Conservation (phyloP, 2,888 invertebrate species). For the Tyria jacobaeae region DNA sequence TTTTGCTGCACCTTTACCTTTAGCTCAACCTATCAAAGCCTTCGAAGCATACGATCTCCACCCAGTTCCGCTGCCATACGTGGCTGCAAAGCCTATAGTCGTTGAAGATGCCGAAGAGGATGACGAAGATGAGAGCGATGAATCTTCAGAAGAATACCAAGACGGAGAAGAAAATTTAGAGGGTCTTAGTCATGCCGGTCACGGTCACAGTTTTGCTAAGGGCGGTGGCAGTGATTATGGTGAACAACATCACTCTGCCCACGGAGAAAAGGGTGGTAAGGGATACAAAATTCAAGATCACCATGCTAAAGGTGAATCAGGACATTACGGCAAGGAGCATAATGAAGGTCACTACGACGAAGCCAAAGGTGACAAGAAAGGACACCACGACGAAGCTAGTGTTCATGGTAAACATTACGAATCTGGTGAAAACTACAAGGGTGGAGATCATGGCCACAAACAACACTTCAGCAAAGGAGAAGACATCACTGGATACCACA, state of each 20-base stretch:
- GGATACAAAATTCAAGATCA: constrained; percentile 84
- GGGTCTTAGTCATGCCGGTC: constrained; percentile 50
- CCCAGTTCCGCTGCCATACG: constrained; percentile 72
- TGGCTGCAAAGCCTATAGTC: constrained; percentile 69
- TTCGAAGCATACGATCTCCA: constrained; percentile 68
- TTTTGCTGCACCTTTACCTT: constrained; percentile 64
- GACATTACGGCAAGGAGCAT: constrained; percentile 84
- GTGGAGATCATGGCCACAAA: constrained; percentile 86
- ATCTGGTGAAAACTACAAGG: constrained; percentile 83
- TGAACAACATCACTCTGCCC: constrained; percentile 78
- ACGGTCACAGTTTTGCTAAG: constrained; percentile 64
- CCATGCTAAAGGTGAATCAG: constrained; percentile 86
- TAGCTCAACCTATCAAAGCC: constrained; percentile 61
- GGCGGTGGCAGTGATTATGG: constrained; percentile 82
- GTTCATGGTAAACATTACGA: constrained; percentile 86
- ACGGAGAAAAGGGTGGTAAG: constrained; percentile 86
- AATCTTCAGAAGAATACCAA: constrained; percentile 58
- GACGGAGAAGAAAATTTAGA: constrained; percentile 52
- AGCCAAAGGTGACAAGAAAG: constrained; percentile 84
- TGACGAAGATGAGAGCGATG: constrained; percentile 64
- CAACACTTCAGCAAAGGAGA: constrained; percentile 89
- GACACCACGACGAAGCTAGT: constrained; percentile 83
- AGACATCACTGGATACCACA: constrained; percentile 90
- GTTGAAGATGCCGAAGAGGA: constrained; percentile 65
- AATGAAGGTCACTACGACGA: constrained; percentile 84